Percentiles rank a stretch among this genome's conserved stretches.
Evolutionary conservation across 2,113 vertebrate genomes (phyloP).

Genomic region (Ochotona curzoniae): DNA sequence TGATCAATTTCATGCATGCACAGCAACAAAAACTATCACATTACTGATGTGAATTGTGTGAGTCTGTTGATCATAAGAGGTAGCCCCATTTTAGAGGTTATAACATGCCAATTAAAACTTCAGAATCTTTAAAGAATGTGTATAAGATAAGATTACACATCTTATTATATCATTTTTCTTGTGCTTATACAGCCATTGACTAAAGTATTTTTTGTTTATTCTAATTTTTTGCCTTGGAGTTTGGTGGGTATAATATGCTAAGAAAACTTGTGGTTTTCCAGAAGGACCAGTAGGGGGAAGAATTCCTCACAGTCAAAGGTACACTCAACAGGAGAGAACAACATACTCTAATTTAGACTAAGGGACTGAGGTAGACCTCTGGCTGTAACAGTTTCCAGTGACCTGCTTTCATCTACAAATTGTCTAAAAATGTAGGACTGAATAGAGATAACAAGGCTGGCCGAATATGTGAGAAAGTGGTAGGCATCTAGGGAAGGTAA

Average conservation of each 20-base stretch:
- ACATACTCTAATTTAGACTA: background rate
- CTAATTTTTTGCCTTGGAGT: background rate
- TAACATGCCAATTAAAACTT: background rate
- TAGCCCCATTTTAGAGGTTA: background rate
- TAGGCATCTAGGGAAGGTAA: background rate
- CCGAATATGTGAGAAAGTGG: background rate
- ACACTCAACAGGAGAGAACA: background rate
- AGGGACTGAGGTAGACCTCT: background rate
- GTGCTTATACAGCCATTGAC: background rate
- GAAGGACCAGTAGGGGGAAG: background rate
- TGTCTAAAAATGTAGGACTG: background rate
- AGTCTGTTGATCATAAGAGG: background rate
- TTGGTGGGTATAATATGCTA: background rate
- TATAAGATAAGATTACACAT: background rate
- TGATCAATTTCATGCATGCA: background rate
- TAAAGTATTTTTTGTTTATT: too few relatives aligned
- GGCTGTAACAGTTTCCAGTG: background rate
- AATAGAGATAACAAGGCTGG: background rate
- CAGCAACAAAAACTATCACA: background rate
- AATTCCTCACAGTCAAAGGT: background rate
- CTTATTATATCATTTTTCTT: background rate
- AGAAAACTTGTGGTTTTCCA: background rate
- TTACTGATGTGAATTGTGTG: background rate
- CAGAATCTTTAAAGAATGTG: background rate
- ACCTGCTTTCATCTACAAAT: background rate